phyloP scores from a whole-genome alignment of 2,797 vertebrate species.

The Lacerta bilineata region DNA sequence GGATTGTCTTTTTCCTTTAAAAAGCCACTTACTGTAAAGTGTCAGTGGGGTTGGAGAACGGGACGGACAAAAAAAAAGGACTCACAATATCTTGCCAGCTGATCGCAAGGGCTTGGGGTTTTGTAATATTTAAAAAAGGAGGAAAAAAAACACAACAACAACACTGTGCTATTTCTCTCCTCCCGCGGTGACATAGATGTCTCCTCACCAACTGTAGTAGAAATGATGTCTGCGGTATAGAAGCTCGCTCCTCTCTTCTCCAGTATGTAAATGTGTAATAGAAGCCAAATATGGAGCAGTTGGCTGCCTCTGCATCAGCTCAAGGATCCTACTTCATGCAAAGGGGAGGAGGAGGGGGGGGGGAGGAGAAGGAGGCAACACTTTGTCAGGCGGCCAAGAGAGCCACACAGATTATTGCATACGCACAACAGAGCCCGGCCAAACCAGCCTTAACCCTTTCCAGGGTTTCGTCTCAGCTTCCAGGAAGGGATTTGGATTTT shows the following conservation, averaged over 20 bases:
- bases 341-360: constrained; percentile 57
- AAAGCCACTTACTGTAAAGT: constrained; percentile 91
- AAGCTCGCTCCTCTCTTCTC: constrained; percentile 82
- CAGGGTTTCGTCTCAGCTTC: constrained; percentile 38
- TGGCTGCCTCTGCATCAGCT: constrained; percentile 88
- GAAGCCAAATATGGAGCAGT: constrained; percentile 94
- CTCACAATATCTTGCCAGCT: constrained; percentile 75
- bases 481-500: not conserved
- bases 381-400: constrained; percentile 81
- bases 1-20: constrained; percentile 64
- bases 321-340: constrained; percentile 87
- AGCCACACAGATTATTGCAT: constrained; percentile 81
- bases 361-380: constrained; percentile 70
- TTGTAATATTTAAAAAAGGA: constrained; percentile 13
- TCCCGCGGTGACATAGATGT: constrained; percentile 88
- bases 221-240: constrained; percentile 91
- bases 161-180: constrained; percentile 75
- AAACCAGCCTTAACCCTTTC: constrained; percentile 81
- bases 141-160: not conserved
- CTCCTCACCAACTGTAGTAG: constrained; percentile 87
- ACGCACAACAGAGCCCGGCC: constrained; percentile 78
- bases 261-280: constrained; percentile 87
- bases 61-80: constrained; percentile 75
- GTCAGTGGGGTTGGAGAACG: constrained; percentile 83
- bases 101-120: constrained; percentile 74